phyloP scores from a whole-genome alignment of 2,797 vertebrate genomes.

The Enteromius treurensis region DNA sequence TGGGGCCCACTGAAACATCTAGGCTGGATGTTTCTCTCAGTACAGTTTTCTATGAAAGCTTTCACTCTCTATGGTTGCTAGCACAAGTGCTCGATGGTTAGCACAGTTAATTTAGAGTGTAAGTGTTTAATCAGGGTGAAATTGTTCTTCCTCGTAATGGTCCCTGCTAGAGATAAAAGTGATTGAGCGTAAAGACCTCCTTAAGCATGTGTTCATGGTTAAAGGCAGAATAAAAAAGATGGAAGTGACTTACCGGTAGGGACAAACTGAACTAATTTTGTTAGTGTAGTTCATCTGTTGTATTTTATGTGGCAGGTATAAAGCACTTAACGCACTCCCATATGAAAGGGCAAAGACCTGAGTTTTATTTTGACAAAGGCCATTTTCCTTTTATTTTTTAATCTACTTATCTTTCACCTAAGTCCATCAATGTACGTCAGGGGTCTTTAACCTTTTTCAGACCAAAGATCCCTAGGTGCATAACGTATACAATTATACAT shows the following conservation, averaged over 20 bases:
- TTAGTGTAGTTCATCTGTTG: not conserved
- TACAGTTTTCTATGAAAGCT: slow-evolving; percentile 1
- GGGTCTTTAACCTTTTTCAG: not conserved
- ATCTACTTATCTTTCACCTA: not conserved
- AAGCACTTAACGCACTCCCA: not conserved
- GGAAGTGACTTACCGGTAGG: slow-evolving; percentile 17
- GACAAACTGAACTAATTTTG: slow-evolving; percentile 32
- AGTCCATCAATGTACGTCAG: not conserved
- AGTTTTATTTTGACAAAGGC: not conserved
- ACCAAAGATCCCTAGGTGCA: slow-evolving; percentile 1
- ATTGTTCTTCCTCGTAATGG: slow-evolving; percentile 55
- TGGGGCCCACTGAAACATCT: not conserved
- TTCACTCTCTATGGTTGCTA: slow-evolving; percentile 24
- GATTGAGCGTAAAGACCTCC: slow-evolving; percentile 53
- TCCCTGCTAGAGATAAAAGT: slow-evolving; percentile 57
- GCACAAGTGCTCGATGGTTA: slow-evolving; percentile 32
- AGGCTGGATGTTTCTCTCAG: not conserved
- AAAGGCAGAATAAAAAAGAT: slow-evolving; percentile 30
- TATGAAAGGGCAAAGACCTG: slow-evolving; percentile 5
- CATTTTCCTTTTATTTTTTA: not conserved
- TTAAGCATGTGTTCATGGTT: slow-evolving; percentile 47
- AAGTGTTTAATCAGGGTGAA: slow-evolving; percentile 56
- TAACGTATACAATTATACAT: not conserved
- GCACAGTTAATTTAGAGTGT: slow-evolving; percentile 48
- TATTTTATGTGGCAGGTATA: not conserved